These are phyloP conservation scores for Drosophila pallidifrons DNA, from an alignment of 1,140 invertebrate genomes.

Conservation along the genomic window DNA sequence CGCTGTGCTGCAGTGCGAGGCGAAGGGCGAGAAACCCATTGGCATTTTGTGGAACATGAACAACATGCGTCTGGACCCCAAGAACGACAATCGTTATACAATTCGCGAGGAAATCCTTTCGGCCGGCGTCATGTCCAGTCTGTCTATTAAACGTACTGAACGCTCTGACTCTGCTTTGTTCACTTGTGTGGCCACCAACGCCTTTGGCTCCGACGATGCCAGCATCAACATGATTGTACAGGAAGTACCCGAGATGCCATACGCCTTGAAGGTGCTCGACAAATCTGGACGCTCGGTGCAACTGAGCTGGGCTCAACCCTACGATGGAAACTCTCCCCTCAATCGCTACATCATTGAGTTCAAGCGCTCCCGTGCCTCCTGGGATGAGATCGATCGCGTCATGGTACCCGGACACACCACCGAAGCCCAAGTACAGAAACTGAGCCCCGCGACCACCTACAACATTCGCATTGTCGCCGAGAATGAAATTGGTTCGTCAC, in stretches of 20 bases:
- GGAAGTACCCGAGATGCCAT: slow-evolving; percentile 97
- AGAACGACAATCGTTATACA: slow-evolving; percentile 94
- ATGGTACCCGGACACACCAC: slow-evolving; percentile 94
- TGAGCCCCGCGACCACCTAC: slow-evolving; percentile 96
- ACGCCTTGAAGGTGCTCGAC: slow-evolving; percentile 95
- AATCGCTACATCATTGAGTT: slow-evolving; percentile 96
- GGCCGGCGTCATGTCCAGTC: slow-evolving; percentile 94
- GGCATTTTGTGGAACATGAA: slow-evolving; percentile 98
- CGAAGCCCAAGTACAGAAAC: slow-evolving; percentile 94
- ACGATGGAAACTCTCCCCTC: slow-evolving; percentile 97
- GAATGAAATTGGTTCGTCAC: slow-evolving; percentile 96
- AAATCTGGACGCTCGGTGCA: slow-evolving; percentile 96
- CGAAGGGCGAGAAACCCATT: slow-evolving; percentile 98
- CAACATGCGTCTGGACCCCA: slow-evolving; percentile 94
- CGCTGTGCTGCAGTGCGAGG: slow-evolving; percentile 96
- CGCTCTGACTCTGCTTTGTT: slow-evolving; percentile 96
- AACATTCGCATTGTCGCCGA: slow-evolving; percentile 96
- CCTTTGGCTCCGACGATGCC: slow-evolving; percentile 97
- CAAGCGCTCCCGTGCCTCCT: slow-evolving; percentile 94
- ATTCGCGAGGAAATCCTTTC: slow-evolving; percentile 95
- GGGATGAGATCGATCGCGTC: slow-evolving; percentile 94
- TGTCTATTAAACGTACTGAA: slow-evolving; percentile 95
- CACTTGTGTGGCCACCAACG: slow-evolving; percentile 97
- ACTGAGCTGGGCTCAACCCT: slow-evolving; percentile 96
- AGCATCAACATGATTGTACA: slow-evolving; percentile 98